These are phyloP conservation scores for Neocrepidodera transversa DNA, from an alignment of 2,888 invertebrate genomes.

Conservation along the genomic window DNA sequence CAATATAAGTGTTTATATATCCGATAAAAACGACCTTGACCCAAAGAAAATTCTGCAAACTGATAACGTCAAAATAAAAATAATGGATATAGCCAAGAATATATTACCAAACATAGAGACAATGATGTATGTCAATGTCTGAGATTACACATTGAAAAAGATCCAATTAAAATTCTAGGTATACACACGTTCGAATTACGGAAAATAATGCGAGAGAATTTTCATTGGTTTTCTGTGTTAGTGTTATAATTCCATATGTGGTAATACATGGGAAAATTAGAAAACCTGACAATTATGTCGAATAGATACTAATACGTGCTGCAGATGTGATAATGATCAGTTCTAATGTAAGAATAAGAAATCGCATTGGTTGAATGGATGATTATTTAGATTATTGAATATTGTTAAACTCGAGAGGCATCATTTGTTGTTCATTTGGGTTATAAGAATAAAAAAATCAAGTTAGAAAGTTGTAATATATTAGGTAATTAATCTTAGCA, in stretches of 20 bases:
- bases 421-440: neutral
- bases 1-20: too few species aligned
- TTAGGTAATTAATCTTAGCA: neutral
- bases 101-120: neutral
- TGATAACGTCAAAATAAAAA: neutral
- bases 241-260: constrained; percentile 22
- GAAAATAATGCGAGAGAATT: constrained; percentile 12
- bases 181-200: constrained; percentile 1
- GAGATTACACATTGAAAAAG: neutral
- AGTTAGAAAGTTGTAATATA: neutral
- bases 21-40: neutral
- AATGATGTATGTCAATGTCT: constrained; percentile 1
- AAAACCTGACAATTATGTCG: constrained; percentile 22
- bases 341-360: neutral
- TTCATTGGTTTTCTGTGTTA: constrained; percentile 26
- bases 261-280: constrained; percentile 28
- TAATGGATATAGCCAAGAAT: neutral
- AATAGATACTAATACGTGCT: constrained; percentile 9
- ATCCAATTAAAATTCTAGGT: neutral
- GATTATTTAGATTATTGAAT: constrained; percentile 4
- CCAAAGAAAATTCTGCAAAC: neutral
- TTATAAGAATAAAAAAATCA: neutral
- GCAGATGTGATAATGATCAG: constrained; percentile 18
- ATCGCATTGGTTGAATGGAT: constrained; percentile 8
- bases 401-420: neutral